Base-by-base conservation (phyloP, 2,113 vertebrate genomes). In the Micronycteris hirsuta region DNA sequence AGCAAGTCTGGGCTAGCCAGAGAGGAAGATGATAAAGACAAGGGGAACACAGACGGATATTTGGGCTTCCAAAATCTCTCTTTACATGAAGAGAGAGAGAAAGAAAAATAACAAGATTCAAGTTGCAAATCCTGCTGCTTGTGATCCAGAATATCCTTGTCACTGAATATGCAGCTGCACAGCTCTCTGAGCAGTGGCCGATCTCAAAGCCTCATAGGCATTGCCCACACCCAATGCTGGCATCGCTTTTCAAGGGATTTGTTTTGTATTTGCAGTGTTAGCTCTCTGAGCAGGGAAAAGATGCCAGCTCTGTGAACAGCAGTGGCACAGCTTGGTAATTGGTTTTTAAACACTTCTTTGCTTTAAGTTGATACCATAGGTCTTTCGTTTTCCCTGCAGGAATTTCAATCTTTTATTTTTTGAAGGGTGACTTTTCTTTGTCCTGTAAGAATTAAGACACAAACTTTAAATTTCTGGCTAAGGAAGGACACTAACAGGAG, bases 281-380 rank as follows among this genome's bases (percentile, higher is more conserved):
- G 87, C 92, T 97, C 93, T 83, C 56, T 58, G 36, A 84, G 82
- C 41, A 7, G 63, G 65, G 63, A 86, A 93, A 86, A 76, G 63
- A 94, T 80, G 91, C 89, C 95, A 97, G 78, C 68, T 63, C 78
- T 84, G 12, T 80, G 47, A 65, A 83, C 85, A 80, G 68, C 73
- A 96, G 54, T 4, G 3, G 22, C 67, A 90, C 71, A 93, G 94
- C 58, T 91, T 93, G 54, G 73, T 98, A 98, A 96, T 83, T 95
- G 95, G 80, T 94, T 97, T 96, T 97, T 96, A 97, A 98, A 96
- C 15, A 93, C 10, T 47, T 94, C 94, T 93, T 93, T 96, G 70
- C 87, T 96, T 96, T 97, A 96, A 96, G 94, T 93, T 94, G 96
- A 93, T 97, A 84, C 56, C 70, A 19, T 74, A 71, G 56, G 83